Conservation (phyloP, 2,113 vertebrate genomes). For the Microcebus griseorufus region DNA sequence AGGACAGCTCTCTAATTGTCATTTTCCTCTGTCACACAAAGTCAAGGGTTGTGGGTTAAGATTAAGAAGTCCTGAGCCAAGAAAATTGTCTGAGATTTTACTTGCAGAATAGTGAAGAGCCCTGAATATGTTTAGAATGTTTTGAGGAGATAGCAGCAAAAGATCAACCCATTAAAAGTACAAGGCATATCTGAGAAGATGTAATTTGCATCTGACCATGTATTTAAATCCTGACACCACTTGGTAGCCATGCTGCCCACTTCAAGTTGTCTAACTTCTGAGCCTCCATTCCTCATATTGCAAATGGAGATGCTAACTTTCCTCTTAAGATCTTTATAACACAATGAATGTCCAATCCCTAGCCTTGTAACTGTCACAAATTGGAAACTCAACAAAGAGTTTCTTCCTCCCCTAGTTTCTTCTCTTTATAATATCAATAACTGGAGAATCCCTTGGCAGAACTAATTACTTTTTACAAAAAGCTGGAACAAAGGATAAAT, state of each 20-base stretch:
- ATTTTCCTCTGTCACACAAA: neutral
- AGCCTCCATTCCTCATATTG: neutral
- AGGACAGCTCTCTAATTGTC: neutral
- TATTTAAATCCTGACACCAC: neutral
- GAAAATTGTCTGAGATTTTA: neutral
- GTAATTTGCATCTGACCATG: neutral
- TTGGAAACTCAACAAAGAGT: neutral
- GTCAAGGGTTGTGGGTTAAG: neutral
- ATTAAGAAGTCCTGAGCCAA: neutral
- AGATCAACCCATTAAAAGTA: neutral
- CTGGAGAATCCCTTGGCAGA: neutral
- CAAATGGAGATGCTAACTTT: neutral
- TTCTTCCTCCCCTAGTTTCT: neutral
- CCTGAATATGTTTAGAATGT: neutral
- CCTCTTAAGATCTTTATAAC: neutral
- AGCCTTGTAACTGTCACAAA: neutral
- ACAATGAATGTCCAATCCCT: neutral
- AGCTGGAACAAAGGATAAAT: neutral
- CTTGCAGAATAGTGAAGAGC: neutral
- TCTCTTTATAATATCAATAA: neutral
- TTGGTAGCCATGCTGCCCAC: too few relatives aligned
- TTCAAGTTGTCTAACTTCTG: neutral
- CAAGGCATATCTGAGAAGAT: too few relatives aligned
- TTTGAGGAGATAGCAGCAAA: neutral
- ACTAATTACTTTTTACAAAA: conserved; percentile 21